These are phyloP conservation scores for Hofmannophila pseudospretella DNA, from an alignment of 2,888 invertebrate genomes.

Conservation along the genomic window DNA sequence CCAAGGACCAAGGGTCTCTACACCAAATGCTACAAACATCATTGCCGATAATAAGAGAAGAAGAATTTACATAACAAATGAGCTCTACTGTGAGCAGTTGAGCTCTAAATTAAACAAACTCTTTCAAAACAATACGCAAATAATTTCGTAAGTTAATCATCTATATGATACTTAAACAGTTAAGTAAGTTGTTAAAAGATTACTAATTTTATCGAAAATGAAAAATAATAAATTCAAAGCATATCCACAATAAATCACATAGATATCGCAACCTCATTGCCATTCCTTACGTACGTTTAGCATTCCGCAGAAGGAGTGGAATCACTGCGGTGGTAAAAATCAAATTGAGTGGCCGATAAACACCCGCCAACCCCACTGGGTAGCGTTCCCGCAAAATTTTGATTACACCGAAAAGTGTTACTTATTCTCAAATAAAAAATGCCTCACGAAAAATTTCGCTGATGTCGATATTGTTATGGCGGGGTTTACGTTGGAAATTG, in stretches of 20 bases:
- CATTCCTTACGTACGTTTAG: slow-evolving; percentile 46
- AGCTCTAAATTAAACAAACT: too few relatives aligned
- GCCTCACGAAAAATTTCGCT: slow-evolving; percentile 60
- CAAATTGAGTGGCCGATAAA: slow-evolving; percentile 76
- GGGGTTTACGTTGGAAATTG: slow-evolving; percentile 77
- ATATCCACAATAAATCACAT: slow-evolving; percentile 34
- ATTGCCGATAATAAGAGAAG: too few relatives aligned
- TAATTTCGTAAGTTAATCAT: too few relatives aligned
- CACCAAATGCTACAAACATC: too few relatives aligned
- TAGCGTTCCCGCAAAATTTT: slow-evolving; percentile 54
- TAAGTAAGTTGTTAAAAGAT: too few relatives aligned
- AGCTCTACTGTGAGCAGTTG: too few relatives aligned
- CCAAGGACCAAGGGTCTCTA: too few relatives aligned
- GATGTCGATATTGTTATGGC: slow-evolving; percentile 78
- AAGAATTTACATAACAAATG: too few relatives aligned
- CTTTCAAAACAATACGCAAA: too few relatives aligned
- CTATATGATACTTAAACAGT: too few relatives aligned
- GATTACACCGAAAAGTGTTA: slow-evolving; percentile 74
- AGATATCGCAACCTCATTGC: slow-evolving; percentile 34
- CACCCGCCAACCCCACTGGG: slow-evolving; percentile 38
- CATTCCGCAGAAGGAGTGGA: slow-evolving; percentile 50
- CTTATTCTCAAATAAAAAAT: slow-evolving; percentile 74
- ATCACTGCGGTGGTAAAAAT: slow-evolving; percentile 71
- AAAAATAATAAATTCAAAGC: background rate
- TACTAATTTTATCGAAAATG: too few relatives aligned